Evolutionary conservation across 92 coral and sea anemone genomes (phyloP).

Genomic region (Phenganax stokvisi): DNA sequence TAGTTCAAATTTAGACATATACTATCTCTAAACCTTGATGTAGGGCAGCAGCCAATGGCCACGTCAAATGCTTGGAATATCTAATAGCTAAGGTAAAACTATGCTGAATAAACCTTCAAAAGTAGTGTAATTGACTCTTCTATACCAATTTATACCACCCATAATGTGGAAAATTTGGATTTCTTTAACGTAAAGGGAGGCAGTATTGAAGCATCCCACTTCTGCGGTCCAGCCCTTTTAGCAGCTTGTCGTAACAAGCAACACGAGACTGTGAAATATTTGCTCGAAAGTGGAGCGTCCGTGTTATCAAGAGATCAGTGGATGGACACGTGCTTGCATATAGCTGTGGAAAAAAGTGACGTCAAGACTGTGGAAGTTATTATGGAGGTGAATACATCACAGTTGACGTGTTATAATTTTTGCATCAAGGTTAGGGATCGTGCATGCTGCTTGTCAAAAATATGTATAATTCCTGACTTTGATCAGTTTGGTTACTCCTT

Average conservation of each 20-base stretch:
- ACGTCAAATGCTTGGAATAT: constrained; percentile 20
- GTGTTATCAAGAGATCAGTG: neutral
- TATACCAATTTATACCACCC: neutral
- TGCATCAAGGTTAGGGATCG: neutral
- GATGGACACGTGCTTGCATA: constrained; percentile 27
- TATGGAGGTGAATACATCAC: constrained; percentile 21
- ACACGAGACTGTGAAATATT: constrained; percentile 10
- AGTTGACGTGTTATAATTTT: neutral
- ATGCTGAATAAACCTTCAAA: too few relatives aligned
- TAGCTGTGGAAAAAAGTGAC: constrained; percentile 29
- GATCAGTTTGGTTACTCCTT: neutral
- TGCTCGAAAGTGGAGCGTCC: constrained; percentile 30
- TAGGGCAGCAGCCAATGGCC: constrained; percentile 22
- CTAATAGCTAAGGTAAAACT: constrained; percentile 10
- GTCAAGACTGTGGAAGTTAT: constrained; percentile 23
- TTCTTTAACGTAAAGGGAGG: constrained; percentile 2
- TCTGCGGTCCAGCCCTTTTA: constrained; percentile 8
- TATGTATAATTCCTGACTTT: neutral
- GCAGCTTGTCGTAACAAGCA: neutral
- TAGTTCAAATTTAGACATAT: neutral
- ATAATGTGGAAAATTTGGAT: neutral
- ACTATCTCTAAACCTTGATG: neutral
- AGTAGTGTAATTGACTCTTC: neutral
- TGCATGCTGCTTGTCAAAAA: neutral
- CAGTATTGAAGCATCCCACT: constrained; percentile 1